Conservation (phyloP, 2,113 vertebrate genomes). For the Lophura nycthemera region DNA sequence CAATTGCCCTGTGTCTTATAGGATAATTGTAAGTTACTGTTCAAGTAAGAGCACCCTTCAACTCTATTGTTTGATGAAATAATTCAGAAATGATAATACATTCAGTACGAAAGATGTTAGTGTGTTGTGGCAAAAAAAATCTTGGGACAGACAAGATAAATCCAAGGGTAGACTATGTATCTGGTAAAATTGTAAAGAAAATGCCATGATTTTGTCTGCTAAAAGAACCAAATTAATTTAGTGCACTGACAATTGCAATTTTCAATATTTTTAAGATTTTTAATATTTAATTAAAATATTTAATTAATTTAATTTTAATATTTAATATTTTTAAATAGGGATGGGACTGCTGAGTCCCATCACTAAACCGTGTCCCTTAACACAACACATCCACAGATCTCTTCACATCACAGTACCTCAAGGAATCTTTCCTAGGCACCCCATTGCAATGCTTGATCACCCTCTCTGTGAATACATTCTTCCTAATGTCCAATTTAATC, state of each 20-base stretch:
- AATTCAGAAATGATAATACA: not conserved
- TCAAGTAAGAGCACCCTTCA: constrained; percentile 10
- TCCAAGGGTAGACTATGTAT: not conserved
- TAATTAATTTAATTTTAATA: too few relatives aligned
- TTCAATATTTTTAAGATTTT: not conserved
- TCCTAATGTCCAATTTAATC: not conserved
- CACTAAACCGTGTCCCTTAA: not conserved
- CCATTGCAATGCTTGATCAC: not conserved
- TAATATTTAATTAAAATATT: too few relatives aligned
- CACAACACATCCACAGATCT: not conserved
- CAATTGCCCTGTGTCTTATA: not conserved
- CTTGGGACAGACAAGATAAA: not conserved
- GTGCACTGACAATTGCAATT: not conserved
- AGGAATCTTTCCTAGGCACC: not conserved
- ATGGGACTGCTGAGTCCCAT: not conserved
- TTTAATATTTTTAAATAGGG: too few relatives aligned
- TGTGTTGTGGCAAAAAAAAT: constrained; percentile 34
- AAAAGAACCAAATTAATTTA: not conserved
- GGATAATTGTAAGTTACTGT: constrained; percentile 11
- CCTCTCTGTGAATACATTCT: not conserved
- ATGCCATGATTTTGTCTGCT: accelerated
- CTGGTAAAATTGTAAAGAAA: not conserved
- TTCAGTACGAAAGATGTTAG: constrained; percentile 32
- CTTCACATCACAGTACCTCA: not conserved
- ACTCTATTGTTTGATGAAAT: not conserved